Evolutionary conservation across 1,140 invertebrate species (phyloP).

Genomic region (Drosophila kurseongensis): DNA sequence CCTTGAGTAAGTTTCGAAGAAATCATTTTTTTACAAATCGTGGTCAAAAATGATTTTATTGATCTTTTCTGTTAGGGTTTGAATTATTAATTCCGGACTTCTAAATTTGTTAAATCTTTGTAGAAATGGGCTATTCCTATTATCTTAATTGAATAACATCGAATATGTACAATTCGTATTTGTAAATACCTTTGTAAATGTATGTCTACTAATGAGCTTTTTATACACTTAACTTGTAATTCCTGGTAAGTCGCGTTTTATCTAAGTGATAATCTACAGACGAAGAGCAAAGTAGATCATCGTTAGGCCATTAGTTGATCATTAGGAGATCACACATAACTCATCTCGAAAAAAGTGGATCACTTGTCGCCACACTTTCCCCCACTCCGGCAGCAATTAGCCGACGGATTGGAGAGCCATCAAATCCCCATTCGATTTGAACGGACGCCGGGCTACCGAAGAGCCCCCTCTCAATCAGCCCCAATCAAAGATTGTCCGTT

Average conservation of each 20-base stretch:
- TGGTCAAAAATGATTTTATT: too few relatives aligned
- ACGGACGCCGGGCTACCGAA: conserved; percentile 5
- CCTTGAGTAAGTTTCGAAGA: too few relatives aligned
- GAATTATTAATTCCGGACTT: too few relatives aligned
- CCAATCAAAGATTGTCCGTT: conserved; percentile 40
- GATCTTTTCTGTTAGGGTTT: too few relatives aligned
- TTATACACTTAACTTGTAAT: conserved; percentile 9
- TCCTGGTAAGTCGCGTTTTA: conserved; percentile 14
- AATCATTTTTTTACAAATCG: too few relatives aligned
- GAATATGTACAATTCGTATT: too few relatives aligned
- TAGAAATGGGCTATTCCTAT: too few relatives aligned
- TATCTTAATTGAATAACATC: too few relatives aligned
- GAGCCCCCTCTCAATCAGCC: conserved; percentile 30
- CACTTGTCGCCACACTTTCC: conserved; percentile 49
- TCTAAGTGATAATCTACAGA: conserved; percentile 26
- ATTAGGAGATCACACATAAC: conserved; percentile 49
- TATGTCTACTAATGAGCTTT: neutral
- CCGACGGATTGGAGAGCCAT: conserved; percentile 37
- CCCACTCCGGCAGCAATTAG: conserved; percentile 40
- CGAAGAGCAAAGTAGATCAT: conserved; percentile 30
- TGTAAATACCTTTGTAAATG: too few relatives aligned
- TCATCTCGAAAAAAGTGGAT: conserved; percentile 36
- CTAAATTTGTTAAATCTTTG: too few relatives aligned
- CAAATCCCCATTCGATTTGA: conserved; percentile 26
- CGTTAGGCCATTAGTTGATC: conserved; percentile 38